These are phyloP conservation scores for Halyomorpha halys DNA, from an alignment of 1,140 invertebrate genomes.

Conservation along the genomic window DNA sequence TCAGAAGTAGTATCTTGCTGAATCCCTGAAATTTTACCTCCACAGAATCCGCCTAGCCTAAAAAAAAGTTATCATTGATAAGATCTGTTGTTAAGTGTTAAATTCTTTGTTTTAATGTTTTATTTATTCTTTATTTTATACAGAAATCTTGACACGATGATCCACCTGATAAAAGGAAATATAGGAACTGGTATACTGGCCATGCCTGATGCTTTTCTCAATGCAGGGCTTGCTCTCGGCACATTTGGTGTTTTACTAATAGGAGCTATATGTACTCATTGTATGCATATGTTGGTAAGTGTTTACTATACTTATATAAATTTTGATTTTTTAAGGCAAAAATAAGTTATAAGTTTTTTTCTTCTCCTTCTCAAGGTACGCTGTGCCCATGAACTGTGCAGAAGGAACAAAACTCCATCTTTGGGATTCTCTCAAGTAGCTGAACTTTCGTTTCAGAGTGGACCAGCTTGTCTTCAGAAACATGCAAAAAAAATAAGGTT, in stretches of 20 bases:
- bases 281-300: constrained; percentile 73
- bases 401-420: constrained; percentile 48
- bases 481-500: too few species aligned
- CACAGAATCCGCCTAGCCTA: background rate
- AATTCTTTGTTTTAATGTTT: too few species aligned
- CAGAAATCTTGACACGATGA: constrained; percentile 65
- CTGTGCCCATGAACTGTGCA: constrained; percentile 58
- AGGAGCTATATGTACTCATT: constrained; percentile 71
- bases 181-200: constrained; percentile 73
- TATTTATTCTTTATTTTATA: constrained; percentile 25
- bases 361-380: constrained; percentile 36
- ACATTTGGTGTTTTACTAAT: constrained; percentile 59
- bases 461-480: constrained; percentile 49
- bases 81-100: background rate
- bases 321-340: too few species aligned
- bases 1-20: background rate
- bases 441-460: constrained; percentile 56
- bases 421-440: constrained; percentile 64
- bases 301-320: too few species aligned
- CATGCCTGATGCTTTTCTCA: constrained; percentile 77
- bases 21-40: background rate
- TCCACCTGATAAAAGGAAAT: constrained; percentile 71
- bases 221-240: constrained; percentile 64
- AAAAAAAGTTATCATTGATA: background rate
- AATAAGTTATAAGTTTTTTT: too few species aligned